Evolutionary conservation across 2,888 invertebrate species (phyloP).

Genomic region (Hemistola chrysoprasaria): DNA sequence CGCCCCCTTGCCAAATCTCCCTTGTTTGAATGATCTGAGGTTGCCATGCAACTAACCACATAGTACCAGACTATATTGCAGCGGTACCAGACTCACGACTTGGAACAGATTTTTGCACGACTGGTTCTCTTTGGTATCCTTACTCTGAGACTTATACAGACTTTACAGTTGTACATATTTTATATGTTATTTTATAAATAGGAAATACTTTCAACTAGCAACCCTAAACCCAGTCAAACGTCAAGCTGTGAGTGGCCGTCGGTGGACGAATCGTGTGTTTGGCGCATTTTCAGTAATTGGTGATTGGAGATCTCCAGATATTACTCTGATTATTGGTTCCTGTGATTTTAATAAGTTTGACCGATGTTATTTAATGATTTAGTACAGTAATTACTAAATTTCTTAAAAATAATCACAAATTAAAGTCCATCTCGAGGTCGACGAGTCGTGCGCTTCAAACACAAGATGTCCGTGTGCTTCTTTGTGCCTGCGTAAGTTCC

Average conservation of each 20-base stretch:
- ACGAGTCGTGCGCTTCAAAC: constrained; percentile 41
- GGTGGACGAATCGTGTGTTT: constrained; percentile 80
- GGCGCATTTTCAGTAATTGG: constrained; percentile 80
- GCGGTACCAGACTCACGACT: no score
- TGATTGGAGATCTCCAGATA: constrained; percentile 81
- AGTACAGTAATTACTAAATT: constrained; percentile 50
- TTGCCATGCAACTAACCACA: no score
- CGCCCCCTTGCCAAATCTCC: no score
- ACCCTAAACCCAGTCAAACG: constrained; percentile 56
- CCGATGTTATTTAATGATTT: constrained; percentile 57
- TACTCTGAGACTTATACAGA: no score
- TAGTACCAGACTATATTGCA: no score
- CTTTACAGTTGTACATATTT: no score
- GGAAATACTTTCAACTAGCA: constrained; percentile 34
- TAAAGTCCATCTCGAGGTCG: constrained; percentile 42
- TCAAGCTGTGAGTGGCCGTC: constrained; percentile 82
- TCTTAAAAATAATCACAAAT: constrained; percentile 33
- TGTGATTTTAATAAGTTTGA: constrained; percentile 67
- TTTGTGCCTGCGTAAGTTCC: constrained; percentile 88
- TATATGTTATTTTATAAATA: background rate
- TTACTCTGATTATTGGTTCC: constrained; percentile 79
- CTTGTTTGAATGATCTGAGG: no score
- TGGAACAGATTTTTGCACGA: no score
- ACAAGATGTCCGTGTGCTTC: constrained; percentile 86
- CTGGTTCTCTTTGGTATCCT: no score